Conservation (phyloP, 2,888 invertebrate species). For the Lasioglossum morio region DNA sequence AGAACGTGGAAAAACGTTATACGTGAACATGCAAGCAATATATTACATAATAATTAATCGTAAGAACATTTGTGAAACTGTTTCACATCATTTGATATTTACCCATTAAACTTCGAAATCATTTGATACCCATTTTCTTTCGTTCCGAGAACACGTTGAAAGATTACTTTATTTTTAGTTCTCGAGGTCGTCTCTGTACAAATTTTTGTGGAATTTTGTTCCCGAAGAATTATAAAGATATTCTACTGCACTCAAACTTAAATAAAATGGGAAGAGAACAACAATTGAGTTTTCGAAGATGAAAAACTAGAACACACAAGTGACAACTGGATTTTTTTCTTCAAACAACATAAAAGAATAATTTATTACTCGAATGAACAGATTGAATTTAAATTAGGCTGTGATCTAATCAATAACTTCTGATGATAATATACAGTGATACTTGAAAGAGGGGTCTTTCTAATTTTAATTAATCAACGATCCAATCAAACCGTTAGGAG, state of each 20-base stretch:
- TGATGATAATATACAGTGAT: not conserved
- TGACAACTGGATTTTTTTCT: too few species aligned
- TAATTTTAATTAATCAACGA: not conserved
- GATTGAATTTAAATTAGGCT: not conserved
- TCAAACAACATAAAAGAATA: too few species aligned
- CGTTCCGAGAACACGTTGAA: not conserved
- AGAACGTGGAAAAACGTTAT: not conserved
- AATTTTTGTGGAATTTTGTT: not conserved
- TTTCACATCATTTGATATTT: too few species aligned
- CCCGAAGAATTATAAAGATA: too few species aligned
- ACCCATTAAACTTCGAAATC: too few species aligned
- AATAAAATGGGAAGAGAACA: too few species aligned
- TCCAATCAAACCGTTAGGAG: not conserved
- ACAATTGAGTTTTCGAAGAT: too few species aligned
- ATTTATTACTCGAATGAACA: too few species aligned
- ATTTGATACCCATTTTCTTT: not conserved
- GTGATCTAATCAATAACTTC: not conserved
- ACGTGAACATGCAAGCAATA: not conserved
- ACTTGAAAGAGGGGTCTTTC: not conserved
- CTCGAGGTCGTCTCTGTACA: not conserved
- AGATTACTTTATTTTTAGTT: not conserved
- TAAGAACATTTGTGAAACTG: not conserved
- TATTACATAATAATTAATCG: not conserved
- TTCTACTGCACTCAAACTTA: too few species aligned
- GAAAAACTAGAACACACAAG: too few species aligned